These are phyloP conservation scores for Crotalus horridus DNA, from an alignment of 2,113 vertebrate species.

Conservation along the genomic window DNA sequence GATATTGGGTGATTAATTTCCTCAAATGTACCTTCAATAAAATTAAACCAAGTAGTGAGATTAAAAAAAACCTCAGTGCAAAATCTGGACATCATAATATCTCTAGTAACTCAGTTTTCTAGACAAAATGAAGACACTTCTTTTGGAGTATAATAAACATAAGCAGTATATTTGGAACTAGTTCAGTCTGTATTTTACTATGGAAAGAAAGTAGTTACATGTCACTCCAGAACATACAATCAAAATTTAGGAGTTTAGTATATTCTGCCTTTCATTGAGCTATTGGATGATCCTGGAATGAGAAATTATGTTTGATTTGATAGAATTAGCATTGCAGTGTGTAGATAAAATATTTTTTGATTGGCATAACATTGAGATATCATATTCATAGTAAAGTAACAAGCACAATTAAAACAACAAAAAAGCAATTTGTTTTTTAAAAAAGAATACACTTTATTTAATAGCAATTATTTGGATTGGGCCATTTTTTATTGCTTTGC, in stretches of 20 bases:
- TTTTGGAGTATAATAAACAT: conserved; percentile 13
- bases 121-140: not conserved
- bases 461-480: not conserved
- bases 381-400: not conserved
- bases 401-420: not conserved
- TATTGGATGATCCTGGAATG: conserved; percentile 30
- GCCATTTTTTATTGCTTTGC: not conserved
- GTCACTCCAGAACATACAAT: conserved; percentile 47
- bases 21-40: not conserved
- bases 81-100: not conserved
- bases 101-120: not conserved
- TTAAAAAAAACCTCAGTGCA: not conserved
- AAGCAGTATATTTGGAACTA: not conserved
- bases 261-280: conserved; percentile 29
- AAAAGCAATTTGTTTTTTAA: no score
- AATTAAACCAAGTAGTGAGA: not conserved
- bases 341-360: not conserved
- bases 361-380: not conserved
- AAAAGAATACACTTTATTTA: not conserved
- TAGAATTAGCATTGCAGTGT: not conserved
- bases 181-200: conserved; percentile 18
- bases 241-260: conserved; percentile 42
- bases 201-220: conserved; percentile 35
- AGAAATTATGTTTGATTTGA: conserved; percentile 47
- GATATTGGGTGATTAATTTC: not conserved